A percentile compares a stretch with the other conserved stretches of the same genome.
Evolutionary conservation across 2,888 invertebrate species (phyloP).

Genomic region (Dugesia japonica): DNA sequence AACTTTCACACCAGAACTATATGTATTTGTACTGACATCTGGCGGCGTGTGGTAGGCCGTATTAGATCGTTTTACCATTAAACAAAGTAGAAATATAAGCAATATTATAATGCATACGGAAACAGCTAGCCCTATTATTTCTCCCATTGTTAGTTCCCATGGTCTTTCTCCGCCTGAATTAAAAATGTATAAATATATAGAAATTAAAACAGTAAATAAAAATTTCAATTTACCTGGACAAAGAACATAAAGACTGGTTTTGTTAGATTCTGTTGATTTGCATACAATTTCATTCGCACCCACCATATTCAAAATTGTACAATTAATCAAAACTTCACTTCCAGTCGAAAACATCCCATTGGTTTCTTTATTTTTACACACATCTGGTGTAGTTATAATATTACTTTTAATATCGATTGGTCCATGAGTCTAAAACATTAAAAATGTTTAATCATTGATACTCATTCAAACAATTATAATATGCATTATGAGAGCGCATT

Average conservation of each 20-base stretch:
- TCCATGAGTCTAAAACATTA: neutral
- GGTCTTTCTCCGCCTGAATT: conserved; percentile 24
- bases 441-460: too few relatives aligned
- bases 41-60: neutral
- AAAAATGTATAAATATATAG: too few relatives aligned
- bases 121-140: conserved; percentile 20
- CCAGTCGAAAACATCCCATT: neutral
- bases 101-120: neutral
- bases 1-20: too few relatives aligned
- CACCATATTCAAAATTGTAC: neutral
- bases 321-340: neutral
- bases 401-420: neutral
- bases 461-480: too few relatives aligned
- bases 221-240: conserved; percentile 28
- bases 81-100: neutral
- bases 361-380: neutral
- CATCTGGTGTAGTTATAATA: neutral
- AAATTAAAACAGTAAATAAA: neutral
- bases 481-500: too few relatives aligned
- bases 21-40: neutral
- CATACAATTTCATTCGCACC: conserved; percentile 23
- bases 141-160: neutral
- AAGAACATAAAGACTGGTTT: conserved; percentile 26
- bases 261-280: neutral
- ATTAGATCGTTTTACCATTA: neutral